Conservation (phyloP, 2,113 vertebrate genomes). For the Cyprinodon brontotheroides region DNA sequence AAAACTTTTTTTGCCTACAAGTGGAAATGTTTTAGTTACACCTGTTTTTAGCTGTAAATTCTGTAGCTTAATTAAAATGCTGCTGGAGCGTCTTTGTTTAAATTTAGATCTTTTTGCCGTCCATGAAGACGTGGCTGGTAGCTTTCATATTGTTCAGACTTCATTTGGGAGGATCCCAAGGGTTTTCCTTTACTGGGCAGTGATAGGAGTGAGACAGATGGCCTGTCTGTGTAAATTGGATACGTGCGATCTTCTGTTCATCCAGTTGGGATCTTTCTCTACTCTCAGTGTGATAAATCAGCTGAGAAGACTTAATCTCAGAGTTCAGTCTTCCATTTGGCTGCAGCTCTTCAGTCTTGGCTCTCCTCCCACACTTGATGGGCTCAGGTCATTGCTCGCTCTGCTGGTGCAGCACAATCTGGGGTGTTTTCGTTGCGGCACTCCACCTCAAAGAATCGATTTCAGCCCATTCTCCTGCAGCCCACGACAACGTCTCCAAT, state of each 20-base stretch:
- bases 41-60: no score
- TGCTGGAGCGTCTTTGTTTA: not conserved
- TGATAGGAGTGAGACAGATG: constrained; percentile 37
- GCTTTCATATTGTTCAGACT: constrained; percentile 10
- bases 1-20: no score
- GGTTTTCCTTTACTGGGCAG: constrained; percentile 31
- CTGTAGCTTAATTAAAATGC: not conserved
- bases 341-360: constrained; percentile 36
- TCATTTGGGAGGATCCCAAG: constrained; percentile 5
- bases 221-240: constrained; percentile 22
- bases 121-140: not conserved
- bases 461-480: constrained; percentile 19
- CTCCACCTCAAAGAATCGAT: constrained; percentile 54
- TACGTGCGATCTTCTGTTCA: constrained; percentile 11
- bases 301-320: constrained; percentile 34
- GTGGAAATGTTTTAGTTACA: no score
- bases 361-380: constrained; percentile 21
- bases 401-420: constrained; percentile 34
- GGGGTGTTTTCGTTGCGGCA: constrained; percentile 44
- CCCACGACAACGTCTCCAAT: constrained; percentile 42
- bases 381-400: constrained; percentile 32
- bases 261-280: constrained; percentile 20
- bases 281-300: constrained; percentile 49
- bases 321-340: constrained; percentile 32
- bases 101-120: not conserved